Evolutionary conservation across 2,888 invertebrate species (phyloP).

Genomic region (Chydorus sphaericus): DNA sequence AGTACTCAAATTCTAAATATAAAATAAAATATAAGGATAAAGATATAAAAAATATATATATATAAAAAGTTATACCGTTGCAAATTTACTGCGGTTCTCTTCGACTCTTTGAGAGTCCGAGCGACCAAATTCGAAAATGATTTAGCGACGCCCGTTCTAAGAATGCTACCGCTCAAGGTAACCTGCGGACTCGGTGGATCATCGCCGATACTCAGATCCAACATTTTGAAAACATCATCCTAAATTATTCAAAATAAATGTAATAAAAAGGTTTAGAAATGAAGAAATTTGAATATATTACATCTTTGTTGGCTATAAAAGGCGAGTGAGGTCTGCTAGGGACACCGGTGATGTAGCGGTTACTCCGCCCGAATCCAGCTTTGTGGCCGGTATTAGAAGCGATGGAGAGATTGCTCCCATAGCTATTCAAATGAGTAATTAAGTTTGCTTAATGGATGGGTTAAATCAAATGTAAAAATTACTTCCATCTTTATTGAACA

Average conservation of each 20-base stretch:
- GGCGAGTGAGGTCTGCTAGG: conserved; percentile 7
- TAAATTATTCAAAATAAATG: neutral
- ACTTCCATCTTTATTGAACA: conserved; percentile 11
- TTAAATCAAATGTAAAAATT: neutral
- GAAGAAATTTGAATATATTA: no score
- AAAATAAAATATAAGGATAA: neutral
- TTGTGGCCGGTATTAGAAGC: neutral
- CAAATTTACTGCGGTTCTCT: neutral
- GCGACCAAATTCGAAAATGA: no score
- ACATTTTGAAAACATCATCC: conserved; percentile 14
- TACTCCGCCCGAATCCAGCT: conserved; percentile 3
- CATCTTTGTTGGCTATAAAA: neutral
- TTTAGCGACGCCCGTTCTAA: neutral
- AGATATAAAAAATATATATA: neutral
- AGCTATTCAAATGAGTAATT: neutral
- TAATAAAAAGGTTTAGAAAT: neutral
- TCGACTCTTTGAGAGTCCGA: neutral
- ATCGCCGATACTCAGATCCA: conserved; percentile 6
- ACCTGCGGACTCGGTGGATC: neutral
- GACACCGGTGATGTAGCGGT: neutral
- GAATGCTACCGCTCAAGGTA: no score
- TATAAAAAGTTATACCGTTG: neutral
- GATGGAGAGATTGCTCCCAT: conserved; percentile 12
- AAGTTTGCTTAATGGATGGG: neutral
- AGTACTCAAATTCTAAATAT: neutral